Evolutionary conservation across 2,888 invertebrate species (phyloP), one percentile per base, ranked within the genome.

Genomic region (Vannuccia rotundouncinata): DNA sequence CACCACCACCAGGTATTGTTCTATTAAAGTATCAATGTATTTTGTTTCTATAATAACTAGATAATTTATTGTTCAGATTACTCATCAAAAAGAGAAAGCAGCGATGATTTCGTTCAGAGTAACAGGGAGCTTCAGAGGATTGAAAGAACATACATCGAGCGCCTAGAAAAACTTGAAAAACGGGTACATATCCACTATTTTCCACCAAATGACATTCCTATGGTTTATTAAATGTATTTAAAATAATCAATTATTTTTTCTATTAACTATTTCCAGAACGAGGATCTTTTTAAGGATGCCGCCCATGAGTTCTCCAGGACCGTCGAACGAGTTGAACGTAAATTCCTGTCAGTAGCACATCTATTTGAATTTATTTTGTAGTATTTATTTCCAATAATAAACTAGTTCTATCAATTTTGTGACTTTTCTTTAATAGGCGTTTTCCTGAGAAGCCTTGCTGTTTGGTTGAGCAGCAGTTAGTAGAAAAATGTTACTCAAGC

Each of bases 321-420:
- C 22, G 66, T 66, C 25, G 66, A 66, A 66, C 66, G 66, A n/a
- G 66, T 66, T 66, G 66, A 66, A 66, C 66, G 66, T 27, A 66
- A 66, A 66, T 66, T 66, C 25, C 25, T 66, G 66, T 66, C 22
- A 66, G 66, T 66, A 13, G 2, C 10, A 13, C 66, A 5, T 66
- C 10, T 27, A 5, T 66, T 66, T 66, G 5, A n/a, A 13, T 22
- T 66, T 66, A 17, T 45, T 45, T 45, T 45, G 10, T 45, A 45
- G 5, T 13, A 45, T 45, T 45, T 45, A 45, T 45, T 13, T 45
- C 10, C 10, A 45, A 45, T 45, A 45, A 45, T 45, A 10, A 5
- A 17, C 45, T 45, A 5, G 5, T 45, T 45, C 5, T 45, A 10
- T 45, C 10, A 10, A 45, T 45, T 17, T 17, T 17, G 45, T 45